Evolutionary conservation across 2,888 invertebrate genomes (phyloP).

Genomic region (Sabellastarte sp.): DNA sequence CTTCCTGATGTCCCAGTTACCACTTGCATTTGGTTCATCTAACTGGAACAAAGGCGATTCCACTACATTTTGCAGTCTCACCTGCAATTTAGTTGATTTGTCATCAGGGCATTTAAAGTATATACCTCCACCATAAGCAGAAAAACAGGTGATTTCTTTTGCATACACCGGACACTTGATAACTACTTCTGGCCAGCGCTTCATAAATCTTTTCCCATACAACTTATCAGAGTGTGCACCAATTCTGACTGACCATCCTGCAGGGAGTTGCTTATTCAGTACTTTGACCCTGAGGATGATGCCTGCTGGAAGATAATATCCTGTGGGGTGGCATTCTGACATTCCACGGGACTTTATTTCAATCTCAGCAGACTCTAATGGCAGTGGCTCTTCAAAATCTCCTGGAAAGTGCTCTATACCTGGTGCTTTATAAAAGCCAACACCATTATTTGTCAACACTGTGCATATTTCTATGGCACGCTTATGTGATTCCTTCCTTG

Average conservation of each 20-base stretch:
- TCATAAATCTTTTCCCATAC: not conserved
- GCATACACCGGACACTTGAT: not conserved
- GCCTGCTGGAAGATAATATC: conserved; percentile 26
- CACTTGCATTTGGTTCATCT: not conserved
- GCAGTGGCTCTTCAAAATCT: conserved; percentile 19
- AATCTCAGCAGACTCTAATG: conserved; percentile 9
- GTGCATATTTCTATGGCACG: too few species aligned
- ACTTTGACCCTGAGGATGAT: conserved; percentile 5
- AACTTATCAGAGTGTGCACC: conserved; percentile 32
- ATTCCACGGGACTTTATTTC: conserved; percentile 12
- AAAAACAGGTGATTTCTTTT: not conserved
- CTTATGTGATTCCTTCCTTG: too few species aligned
- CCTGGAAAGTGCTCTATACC: conserved; percentile 31
- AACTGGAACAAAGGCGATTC: conserved; percentile 19
- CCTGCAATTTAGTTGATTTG: not conserved
- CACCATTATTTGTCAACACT: too few species aligned
- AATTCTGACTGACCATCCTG: conserved; percentile 25
- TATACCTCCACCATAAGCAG: conserved; percentile 19
- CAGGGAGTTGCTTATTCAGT: not conserved
- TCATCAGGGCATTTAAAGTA: conserved; percentile 14
- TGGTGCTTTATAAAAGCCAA: too few species aligned
- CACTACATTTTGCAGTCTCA: conserved; percentile 17
- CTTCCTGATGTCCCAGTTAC: conserved; percentile 13
- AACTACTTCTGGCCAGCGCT: conserved; percentile 20
- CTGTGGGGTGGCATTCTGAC: conserved; percentile 21